Conservation (phyloP, 2,888 invertebrate species). For the Cantharis rustica region DNA sequence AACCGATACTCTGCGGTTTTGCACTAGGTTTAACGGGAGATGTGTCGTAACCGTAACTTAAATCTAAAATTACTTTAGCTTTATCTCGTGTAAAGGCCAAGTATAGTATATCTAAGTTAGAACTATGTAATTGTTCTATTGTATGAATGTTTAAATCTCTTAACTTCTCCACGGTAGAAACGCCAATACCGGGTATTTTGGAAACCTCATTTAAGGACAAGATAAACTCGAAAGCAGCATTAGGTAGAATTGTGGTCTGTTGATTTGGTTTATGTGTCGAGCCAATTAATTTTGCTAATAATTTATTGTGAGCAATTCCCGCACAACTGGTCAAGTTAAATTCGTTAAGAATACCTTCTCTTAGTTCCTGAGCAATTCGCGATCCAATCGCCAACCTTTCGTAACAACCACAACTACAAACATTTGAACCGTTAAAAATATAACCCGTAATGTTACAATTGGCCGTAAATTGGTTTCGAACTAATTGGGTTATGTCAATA, state of each 20-base stretch:
- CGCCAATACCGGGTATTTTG: constrained; percentile 77
- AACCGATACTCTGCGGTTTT: constrained; percentile 77
- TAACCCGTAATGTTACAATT: constrained; percentile 60
- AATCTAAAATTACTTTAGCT: constrained; percentile 69
- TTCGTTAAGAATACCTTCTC: constrained; percentile 69
- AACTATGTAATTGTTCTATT: constrained; percentile 70
- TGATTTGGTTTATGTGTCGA: constrained; percentile 78
- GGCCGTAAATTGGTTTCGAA: constrained; percentile 59
- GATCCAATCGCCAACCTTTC: constrained; percentile 71
- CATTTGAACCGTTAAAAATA: constrained; percentile 61
- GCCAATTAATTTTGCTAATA: constrained; percentile 79
- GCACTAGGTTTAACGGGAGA: constrained; percentile 74
- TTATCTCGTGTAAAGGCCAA: constrained; percentile 68
- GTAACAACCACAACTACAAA: constrained; percentile 78
- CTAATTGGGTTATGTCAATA: constrained; percentile 75
- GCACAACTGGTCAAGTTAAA: constrained; percentile 80
- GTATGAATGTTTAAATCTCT: constrained; percentile 68
- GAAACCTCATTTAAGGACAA: constrained; percentile 65
- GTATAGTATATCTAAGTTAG: constrained; percentile 61
- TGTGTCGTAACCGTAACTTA: constrained; percentile 77
- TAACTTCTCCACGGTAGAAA: constrained; percentile 69
- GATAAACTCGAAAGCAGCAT: constrained; percentile 69
- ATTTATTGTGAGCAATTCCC: constrained; percentile 83
- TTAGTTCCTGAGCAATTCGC: constrained; percentile 76
- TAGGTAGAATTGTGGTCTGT: constrained; percentile 79